Base-by-base conservation (phyloP, 2,113 vertebrate genomes). In the Osmerus eperlanus region DNA sequence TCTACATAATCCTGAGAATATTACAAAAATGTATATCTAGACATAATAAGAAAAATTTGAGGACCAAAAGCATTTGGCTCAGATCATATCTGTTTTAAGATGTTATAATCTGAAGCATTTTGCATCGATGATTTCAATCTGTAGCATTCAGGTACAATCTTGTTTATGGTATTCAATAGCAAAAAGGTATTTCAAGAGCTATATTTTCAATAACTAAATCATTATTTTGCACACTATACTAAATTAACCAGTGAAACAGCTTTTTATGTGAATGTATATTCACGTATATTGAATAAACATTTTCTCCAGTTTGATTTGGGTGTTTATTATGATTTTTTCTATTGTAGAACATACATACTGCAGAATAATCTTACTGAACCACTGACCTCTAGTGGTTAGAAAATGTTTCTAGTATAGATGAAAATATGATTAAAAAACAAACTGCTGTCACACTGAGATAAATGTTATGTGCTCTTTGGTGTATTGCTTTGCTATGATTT, bases 31-130 rank as follows among this genome's bases (percentile, higher is more conserved):
- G 13, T 28, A n/a, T 18, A 32, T 3, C 6, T 64, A 29, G 16
- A 18, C n/a, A 8, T 64, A 18, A n/a, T 29, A 14, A 18, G 21
- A 28, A 4, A 62, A 7, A 28, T 5, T 61, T 12, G 0, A 62
- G 19, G 60, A 62, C 19, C 60, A 62, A 62, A 62, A 15, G 14
- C 25, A 62, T 15, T 64, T 32, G 41, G 41, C 12, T 47, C 41
- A 4, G 62, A 64, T 64, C 28, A 29, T 64, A 29, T 64, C 14
- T 29, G 62, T 64, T 64, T 64, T 56, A 14, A 64, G 14, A 28
- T 18, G n/a, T 28, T 18, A 28, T 64, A 36, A 36, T n/a, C 60
- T 62, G 16, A 5, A 29, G 29, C 29, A 64, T 64, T 64, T 56
- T 15, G 54, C 58, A 11, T 9, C 11, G 18, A 19, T 21, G 9